Evolutionary conservation across 2,113 vertebrate genomes (phyloP).

Genomic region (Corythoichthys intestinalis): DNA sequence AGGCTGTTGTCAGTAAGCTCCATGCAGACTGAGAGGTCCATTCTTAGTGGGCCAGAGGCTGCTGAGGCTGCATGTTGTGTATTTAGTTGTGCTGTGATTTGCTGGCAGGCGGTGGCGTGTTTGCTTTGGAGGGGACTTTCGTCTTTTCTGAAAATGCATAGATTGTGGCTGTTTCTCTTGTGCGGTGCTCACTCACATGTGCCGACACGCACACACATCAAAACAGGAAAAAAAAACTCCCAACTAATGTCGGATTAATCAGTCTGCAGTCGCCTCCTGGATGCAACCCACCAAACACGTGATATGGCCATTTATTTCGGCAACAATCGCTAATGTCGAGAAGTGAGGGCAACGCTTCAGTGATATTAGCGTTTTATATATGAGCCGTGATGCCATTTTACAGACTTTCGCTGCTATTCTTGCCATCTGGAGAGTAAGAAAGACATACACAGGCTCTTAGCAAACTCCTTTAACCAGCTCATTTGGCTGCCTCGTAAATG

Average conservation of each 20-base stretch:
- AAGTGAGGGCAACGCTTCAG: slow-evolving; percentile 23
- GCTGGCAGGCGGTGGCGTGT: slow-evolving; percentile 33
- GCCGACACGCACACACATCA: slow-evolving; percentile 17
- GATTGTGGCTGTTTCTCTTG: slow-evolving; percentile 21
- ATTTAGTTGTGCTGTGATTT: slow-evolving; percentile 13
- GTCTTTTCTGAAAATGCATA: slow-evolving; percentile 32
- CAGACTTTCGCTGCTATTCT: slow-evolving; percentile 38
- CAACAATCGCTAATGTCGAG: slow-evolving; percentile 23
- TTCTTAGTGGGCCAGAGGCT: slow-evolving; percentile 26
- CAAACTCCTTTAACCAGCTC: slow-evolving; percentile 35
- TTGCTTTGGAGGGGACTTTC: slow-evolving; percentile 37
- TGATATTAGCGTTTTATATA: slow-evolving; percentile 42
- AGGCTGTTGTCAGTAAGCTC: slow-evolving; percentile 45
- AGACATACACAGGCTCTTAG: slow-evolving; percentile 12
- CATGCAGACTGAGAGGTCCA: slow-evolving; percentile 36
- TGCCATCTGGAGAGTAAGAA: slow-evolving; percentile 52
- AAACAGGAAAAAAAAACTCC: slow-evolving; percentile 13
- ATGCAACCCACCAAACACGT: slow-evolving; percentile 14
- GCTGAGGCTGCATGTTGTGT: slow-evolving; percentile 18
- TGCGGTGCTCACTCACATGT: slow-evolving; percentile 10
- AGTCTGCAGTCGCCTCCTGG: slow-evolving; percentile 6
- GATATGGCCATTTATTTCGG: slow-evolving; percentile 15
- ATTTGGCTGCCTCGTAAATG: slow-evolving; percentile 38
- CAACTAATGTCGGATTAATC: slow-evolving; percentile 20
- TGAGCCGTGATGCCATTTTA: slow-evolving; percentile 36